Evolutionary conservation across 2,113 vertebrate genomes (phyloP).

Genomic region (Callionymus lyra): DNA sequence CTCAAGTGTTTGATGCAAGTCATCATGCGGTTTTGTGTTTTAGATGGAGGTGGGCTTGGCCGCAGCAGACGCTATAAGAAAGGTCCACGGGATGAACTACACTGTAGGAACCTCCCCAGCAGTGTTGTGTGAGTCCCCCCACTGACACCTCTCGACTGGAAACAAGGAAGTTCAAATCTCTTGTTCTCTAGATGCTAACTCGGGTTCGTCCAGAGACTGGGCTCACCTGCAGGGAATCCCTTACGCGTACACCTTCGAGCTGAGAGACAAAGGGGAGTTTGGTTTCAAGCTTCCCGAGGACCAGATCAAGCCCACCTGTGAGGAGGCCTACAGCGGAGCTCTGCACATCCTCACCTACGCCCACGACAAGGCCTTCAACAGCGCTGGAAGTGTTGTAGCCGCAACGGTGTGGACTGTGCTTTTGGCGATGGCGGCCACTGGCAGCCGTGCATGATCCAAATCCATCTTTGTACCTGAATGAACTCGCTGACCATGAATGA

Average conservation of each 20-base stretch:
- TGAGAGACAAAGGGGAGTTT: slow-evolving; percentile 64
- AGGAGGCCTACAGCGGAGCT: slow-evolving; percentile 75
- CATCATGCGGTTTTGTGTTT: slow-evolving; percentile 14
- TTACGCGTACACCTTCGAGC: slow-evolving; percentile 75
- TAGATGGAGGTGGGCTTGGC: slow-evolving; percentile 75
- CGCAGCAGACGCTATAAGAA: slow-evolving; percentile 72
- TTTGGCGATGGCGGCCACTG: slow-evolving; percentile 26
- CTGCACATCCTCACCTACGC: slow-evolving; percentile 68
- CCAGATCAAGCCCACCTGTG: slow-evolving; percentile 76
- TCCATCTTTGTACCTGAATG: no score
- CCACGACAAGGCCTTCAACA: slow-evolving; percentile 59
- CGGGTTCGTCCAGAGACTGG: slow-evolving; percentile 80
- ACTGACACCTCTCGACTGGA: background rate
- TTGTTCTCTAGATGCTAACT: slow-evolving; percentile 64
- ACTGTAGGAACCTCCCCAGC: slow-evolving; percentile 66
- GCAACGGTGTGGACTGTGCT: slow-evolving; percentile 46
- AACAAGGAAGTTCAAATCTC: no score
- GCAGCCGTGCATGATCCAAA: no score
- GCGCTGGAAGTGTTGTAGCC: slow-evolving; percentile 1
- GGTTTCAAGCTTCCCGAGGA: slow-evolving; percentile 68
- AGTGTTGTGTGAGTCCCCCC: slow-evolving; percentile 58
- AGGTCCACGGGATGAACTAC: slow-evolving; percentile 74
- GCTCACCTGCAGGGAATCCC: slow-evolving; percentile 69
- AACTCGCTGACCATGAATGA: no score
- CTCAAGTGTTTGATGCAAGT: no score